These are phyloP conservation scores for Philantomba maxwellii DNA, from an alignment of 2,113 vertebrate species.

Conservation along the genomic window DNA sequence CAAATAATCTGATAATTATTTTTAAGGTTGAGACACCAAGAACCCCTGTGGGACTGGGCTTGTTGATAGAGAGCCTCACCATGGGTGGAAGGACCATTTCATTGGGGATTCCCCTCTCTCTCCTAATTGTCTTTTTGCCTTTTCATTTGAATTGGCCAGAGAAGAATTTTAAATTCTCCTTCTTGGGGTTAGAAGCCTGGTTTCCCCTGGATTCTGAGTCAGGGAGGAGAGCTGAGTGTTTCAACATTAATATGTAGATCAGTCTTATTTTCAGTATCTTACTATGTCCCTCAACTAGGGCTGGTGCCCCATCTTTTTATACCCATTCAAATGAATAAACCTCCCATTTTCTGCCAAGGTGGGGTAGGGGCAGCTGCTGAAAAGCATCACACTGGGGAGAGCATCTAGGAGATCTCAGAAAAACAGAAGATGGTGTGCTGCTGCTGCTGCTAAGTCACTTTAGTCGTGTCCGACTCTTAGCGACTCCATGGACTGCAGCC, in stretches of 20 bases:
- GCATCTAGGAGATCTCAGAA: background rate
- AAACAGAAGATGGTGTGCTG: background rate
- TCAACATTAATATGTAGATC: background rate
- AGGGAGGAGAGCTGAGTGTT: background rate
- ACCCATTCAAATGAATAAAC: background rate
- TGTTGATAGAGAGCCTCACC: background rate
- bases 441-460: too few species aligned
- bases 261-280: background rate
- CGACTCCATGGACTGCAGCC: too few species aligned
- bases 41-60: background rate
- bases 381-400: background rate
- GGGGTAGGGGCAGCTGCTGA: background rate
- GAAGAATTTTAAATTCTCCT: background rate
- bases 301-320: background rate
- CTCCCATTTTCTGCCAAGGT: background rate
- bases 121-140: background rate
- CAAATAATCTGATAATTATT: background rate
- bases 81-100: background rate
- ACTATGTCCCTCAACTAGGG: background rate
- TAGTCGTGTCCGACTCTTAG: too few species aligned
- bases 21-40: background rate
- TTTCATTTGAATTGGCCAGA: background rate
- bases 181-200: background rate
- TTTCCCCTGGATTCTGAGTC: background rate
- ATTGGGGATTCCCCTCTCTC: background rate